Base-by-base conservation (phyloP, 2,113 vertebrate species). In the Apus apus region DNA sequence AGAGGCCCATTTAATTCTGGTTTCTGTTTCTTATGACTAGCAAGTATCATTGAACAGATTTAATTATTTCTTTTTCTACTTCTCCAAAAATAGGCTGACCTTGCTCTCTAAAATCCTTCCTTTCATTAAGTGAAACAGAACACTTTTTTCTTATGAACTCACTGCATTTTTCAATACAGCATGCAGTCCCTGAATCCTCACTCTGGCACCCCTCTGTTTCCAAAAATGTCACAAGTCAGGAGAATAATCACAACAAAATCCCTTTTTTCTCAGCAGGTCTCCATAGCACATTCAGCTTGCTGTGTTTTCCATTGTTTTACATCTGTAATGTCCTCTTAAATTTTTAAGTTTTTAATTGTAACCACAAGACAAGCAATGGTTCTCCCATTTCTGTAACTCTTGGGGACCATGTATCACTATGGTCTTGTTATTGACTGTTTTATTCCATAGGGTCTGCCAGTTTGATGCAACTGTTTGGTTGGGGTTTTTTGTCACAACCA, bases 301-400 rank as follows among this genome's bases (percentile, higher is more conserved):
- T 96, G 90, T 68, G 92, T 88, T 93, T 75, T 93, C 57, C 67
- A 64, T 88, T 82, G 92, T 86, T 94, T 92, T 86, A 93, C 79
- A 95, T 77, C 79, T 62, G 64, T 65, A 90, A 90, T 45, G 38
- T 67, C 87, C 78, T 85, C 85, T 93, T 96, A 85, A 95, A 38
- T 96, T 80, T 93, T 36, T 94, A 95, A 87, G 85, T 87, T 94
- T 95, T 95, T 97, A 97, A 97, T 90, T 92, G 85, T 92, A 93
- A 96, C 82, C 43, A 46, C 77, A 91, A 89, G 96, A 90, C 46
- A 86, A 77, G 82, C 71, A 92, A 87, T 83, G 90, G 81, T 91
- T 95, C 77, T 81, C 87, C 51, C 74, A 94, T 92, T 91, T 96
- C 62, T 34, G 32, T 77, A 83, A 83, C 78, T 91, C 88, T 40